Conservation (phyloP, 2,113 vertebrate species). For the Dinomys branickii region DNA sequence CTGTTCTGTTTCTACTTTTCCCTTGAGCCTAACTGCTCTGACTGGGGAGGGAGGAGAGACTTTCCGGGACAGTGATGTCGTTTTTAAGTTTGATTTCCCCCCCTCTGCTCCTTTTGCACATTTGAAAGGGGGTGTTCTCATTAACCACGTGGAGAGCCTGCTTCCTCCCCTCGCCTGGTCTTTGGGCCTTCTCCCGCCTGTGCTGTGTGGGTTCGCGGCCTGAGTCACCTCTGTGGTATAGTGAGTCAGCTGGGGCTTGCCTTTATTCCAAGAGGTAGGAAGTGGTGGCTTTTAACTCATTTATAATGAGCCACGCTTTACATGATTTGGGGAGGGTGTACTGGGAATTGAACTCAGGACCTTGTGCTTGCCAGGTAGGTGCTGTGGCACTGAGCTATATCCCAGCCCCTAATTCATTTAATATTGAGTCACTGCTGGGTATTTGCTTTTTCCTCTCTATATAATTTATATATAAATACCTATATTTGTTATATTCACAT, state of each 20-base stretch:
- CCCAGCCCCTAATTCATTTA: not conserved
- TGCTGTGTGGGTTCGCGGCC: not conserved
- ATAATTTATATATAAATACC: not conserved
- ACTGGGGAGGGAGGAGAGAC: not conserved
- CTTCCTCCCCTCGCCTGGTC: not conserved
- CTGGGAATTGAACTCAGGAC: too few species aligned
- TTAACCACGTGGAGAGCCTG: not conserved
- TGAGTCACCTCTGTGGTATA: not conserved
- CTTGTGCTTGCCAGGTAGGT: too few species aligned
- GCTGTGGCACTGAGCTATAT: too few species aligned
- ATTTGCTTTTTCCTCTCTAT: not conserved
- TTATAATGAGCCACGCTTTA: too few species aligned
- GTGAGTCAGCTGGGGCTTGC: not conserved
- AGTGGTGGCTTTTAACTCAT: not conserved
- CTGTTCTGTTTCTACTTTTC: not conserved
- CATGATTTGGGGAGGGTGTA: too few species aligned
- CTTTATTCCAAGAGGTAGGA: conserved; percentile 23
- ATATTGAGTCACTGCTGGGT: not conserved
- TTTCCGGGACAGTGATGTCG: not conserved
- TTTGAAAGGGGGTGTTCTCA: not conserved
- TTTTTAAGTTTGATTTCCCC: conserved; percentile 27
- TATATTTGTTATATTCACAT: not conserved
- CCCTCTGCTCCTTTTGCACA: not conserved
- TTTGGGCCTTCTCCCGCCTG: not conserved
- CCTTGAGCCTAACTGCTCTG: not conserved